phyloP scores from a whole-genome alignment of 2,797 vertebrate genomes.

The Clarias pachynema region DNA sequence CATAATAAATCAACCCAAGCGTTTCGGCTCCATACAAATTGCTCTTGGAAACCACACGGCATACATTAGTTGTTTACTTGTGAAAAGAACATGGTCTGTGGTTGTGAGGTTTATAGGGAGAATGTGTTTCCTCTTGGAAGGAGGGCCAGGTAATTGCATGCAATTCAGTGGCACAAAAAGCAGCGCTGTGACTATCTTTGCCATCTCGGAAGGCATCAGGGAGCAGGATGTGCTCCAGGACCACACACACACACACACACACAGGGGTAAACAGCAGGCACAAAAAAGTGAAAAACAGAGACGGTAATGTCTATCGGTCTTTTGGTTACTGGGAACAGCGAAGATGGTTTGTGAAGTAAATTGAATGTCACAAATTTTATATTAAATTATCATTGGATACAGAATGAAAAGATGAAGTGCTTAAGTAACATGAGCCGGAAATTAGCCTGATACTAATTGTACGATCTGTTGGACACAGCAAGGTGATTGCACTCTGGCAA shows the following conservation, averaged over 20 bases:
- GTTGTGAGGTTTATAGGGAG: constrained; percentile 31
- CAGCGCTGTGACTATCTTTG: constrained; percentile 30
- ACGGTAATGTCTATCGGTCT: constrained; percentile 3
- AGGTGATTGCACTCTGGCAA: background rate
- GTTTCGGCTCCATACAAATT: constrained; percentile 19
- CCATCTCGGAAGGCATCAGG: constrained; percentile 28
- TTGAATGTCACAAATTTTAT: background rate
- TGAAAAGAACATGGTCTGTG: constrained; percentile 34
- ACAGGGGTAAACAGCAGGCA: constrained; percentile 38
- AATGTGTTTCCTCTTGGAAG: constrained; percentile 37
- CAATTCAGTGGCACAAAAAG: constrained; percentile 4
- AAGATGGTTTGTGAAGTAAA: background rate
- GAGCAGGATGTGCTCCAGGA: constrained; percentile 42
- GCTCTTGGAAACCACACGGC: background rate
- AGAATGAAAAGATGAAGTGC: background rate
- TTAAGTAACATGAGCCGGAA: background rate
- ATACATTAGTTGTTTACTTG: constrained; percentile 47
- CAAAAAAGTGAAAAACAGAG: constrained; percentile 25
- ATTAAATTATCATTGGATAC: background rate
- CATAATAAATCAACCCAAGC: constrained; percentile 19
- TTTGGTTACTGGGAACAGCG: background rate
- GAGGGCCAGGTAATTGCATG: constrained; percentile 28
- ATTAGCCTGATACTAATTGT: background rate
- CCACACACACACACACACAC: constrained; percentile 32
- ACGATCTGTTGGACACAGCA: background rate